Conservation (phyloP, 2,113 vertebrate species). For the Circaetus cinerascens region DNA sequence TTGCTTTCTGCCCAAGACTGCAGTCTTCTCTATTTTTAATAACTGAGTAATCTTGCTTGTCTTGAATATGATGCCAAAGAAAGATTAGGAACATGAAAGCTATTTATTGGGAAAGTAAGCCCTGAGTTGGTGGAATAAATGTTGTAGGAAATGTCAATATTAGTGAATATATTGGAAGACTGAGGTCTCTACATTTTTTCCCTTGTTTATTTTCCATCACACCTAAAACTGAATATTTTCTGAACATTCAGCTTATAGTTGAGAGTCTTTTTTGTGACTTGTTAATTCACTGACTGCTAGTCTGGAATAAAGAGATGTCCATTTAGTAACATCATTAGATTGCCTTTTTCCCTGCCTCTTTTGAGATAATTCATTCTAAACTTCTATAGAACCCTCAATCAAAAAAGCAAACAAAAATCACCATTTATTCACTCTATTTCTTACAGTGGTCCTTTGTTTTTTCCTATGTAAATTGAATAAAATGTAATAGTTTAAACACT, state of each 20-base stretch:
- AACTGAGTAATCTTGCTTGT: background rate
- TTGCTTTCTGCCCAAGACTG: background rate
- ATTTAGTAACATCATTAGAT: background rate
- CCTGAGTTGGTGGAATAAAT: background rate
- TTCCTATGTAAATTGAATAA: background rate
- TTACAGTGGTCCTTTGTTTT: background rate
- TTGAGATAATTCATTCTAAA: accelerated
- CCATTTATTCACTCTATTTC: background rate
- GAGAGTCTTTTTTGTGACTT: background rate
- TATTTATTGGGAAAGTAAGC: background rate
- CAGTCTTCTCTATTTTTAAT: background rate
- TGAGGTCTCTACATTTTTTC: background rate
- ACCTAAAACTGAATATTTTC: background rate
- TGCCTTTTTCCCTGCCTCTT: accelerated
- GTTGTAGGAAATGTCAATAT: background rate
- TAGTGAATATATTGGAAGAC: background rate
- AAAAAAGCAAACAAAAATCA: background rate
- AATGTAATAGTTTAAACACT: background rate
- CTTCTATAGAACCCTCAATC: background rate
- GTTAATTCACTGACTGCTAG: background rate
- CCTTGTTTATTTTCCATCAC: background rate
- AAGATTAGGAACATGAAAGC: background rate
- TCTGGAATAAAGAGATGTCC: background rate
- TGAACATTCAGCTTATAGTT: background rate
- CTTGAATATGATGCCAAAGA: background rate